Evolutionary conservation across 2,113 vertebrate genomes (phyloP), one percentile per base, ranked within the genome.

Genomic region (Spizaetus ornatus): DNA sequence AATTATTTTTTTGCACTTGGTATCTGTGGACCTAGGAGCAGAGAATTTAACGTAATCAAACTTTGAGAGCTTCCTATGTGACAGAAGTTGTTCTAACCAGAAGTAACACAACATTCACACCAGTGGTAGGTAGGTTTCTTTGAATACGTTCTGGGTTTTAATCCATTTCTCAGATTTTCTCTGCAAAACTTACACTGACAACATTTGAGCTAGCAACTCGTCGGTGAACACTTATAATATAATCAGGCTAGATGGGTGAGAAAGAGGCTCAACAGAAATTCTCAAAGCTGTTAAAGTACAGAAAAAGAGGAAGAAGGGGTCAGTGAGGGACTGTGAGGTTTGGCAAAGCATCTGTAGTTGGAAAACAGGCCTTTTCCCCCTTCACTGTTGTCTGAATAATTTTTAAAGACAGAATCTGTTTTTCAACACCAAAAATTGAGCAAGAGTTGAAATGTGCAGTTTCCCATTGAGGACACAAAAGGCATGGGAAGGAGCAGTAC

Each of bases 311-410:
- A 90, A 87, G 93, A 93, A 88, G 82, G 91, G 93, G 87, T 94
- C 90, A 92, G 61, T 72, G 90, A 97, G 96, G 93, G 82, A 92
- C 92, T 97, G 66, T 94, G 90, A 95, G 74, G 95, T 95, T 96
- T 97, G 97, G 92, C 90, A 98, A 96, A 97, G 80, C 83, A 79
- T 92, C 88, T 86, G 67, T 27, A 70, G 55, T 62, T 70, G 72
- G 73, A 95, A 92, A 96, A 91, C 32, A 83, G 32, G 59, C 29
- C 43, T 91, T 97, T 38, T 91, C 48, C 90, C 88, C 69, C 65
- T 94, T 92, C 32, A 73, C 76, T 86, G 50, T 66, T 94, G 40
- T 56, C 61, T 42, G 59, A 36, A 72, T 31, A 65, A 61, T 61
- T 82, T 88, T 79, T 61, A 80, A 86, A 65, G 52, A 9, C 52